Percentiles rank a stretch among this genome's conserved stretches.
These are phyloP conservation scores for Oryzias dopingdopingensis DNA, from an alignment of 2,797 vertebrate species.

Conservation along the genomic window DNA sequence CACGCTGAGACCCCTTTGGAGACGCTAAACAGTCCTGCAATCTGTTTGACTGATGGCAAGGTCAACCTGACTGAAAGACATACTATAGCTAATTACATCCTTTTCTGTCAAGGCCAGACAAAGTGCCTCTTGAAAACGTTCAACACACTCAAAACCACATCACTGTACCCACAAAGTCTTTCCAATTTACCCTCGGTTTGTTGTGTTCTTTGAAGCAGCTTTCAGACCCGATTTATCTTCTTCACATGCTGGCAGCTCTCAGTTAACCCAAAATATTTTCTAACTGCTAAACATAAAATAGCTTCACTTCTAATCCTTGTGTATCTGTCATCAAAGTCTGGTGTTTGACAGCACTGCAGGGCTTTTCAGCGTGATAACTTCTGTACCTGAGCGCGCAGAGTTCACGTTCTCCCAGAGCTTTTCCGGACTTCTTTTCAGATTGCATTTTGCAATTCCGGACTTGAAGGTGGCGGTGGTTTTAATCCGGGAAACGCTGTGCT, in stretches of 20 bases:
- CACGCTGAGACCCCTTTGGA: slow-evolving; percentile 31
- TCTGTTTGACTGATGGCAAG: slow-evolving; percentile 70
- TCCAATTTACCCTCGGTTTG: slow-evolving; percentile 63
- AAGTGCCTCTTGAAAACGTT: slow-evolving; percentile 62
- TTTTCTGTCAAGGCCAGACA: slow-evolving; percentile 67
- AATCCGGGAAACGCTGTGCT: slow-evolving; percentile 76
- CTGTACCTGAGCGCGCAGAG: slow-evolving; percentile 86
- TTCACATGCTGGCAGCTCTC: slow-evolving; percentile 43
- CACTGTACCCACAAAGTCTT: slow-evolving; percentile 63
- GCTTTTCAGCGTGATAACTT: slow-evolving; percentile 27
- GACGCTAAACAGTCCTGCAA: slow-evolving; percentile 63
- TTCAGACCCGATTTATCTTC: slow-evolving; percentile 60
- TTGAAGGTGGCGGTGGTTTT: slow-evolving; percentile 93
- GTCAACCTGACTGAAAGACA: slow-evolving; percentile 65
- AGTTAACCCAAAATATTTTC: slow-evolving; percentile 51
- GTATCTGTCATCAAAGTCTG: slow-evolving; percentile 34
- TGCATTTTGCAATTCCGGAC: slow-evolving; percentile 89
- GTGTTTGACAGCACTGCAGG: slow-evolving; percentile 31
- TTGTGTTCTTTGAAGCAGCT: slow-evolving; percentile 60
- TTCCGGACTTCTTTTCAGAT: slow-evolving; percentile 88
- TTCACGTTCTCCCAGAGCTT: slow-evolving; percentile 84
- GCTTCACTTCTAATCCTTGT: slow-evolving; percentile 28
- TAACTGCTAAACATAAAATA: slow-evolving; percentile 42
- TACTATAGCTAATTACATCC: slow-evolving; percentile 75
- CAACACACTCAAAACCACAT: slow-evolving; percentile 65